Base-by-base conservation (phyloP, 2,888 invertebrate species). In the Teleogryllus oceanicus region DNA sequence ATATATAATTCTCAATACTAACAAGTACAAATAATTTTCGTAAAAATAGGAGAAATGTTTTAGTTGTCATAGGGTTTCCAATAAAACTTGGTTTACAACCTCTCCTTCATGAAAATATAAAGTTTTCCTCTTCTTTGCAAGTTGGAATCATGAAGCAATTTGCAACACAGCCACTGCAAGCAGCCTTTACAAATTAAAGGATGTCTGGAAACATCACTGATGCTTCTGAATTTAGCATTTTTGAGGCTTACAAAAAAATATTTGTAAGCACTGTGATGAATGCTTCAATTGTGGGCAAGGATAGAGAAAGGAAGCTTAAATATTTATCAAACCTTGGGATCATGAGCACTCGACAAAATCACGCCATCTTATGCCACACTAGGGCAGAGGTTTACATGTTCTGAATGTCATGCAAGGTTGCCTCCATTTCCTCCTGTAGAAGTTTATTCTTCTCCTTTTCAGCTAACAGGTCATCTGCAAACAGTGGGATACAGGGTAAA, bases 401-500 rank as follows among this genome's bases (percentile, higher is more conserved):
- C 92, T 98, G 97, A 90, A 98, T 96, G 91, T 98, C 98, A 92
- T 96, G 96, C 91, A 98, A 94, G 87, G 98, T 97, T 88, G 96
- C 94, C 90, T 99, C 98, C 96, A 99, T 97, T 90, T 99, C 99
- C 89, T 96, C 96, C 89, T 96, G 95, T 89, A 98, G 94, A 89
- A 95, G 91, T 92, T 96, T 96, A 92, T 95, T 96, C 92, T 96
- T 96, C 91, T 94, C 95, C 90, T 95, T 95, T 91, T 96, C 96
- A 88, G 92, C 91, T 89, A 96, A 92, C 89, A 98, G 93, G 89
- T 97, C 97, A 92, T 98, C 98, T 98, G 94, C 88, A 93, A 90
- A 88, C 74, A 74, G 49, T 37, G 20, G 74, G 74, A 74, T 11
- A 20, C 13, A 62, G 62, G 62, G 62, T 62, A 62, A 62, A 62